A percentile compares a stretch with the other conserved stretches of the same genome.
These are phyloP conservation scores for Clitarchus hookeri DNA, from an alignment of 2,888 invertebrate species.

Conservation along the genomic window DNA sequence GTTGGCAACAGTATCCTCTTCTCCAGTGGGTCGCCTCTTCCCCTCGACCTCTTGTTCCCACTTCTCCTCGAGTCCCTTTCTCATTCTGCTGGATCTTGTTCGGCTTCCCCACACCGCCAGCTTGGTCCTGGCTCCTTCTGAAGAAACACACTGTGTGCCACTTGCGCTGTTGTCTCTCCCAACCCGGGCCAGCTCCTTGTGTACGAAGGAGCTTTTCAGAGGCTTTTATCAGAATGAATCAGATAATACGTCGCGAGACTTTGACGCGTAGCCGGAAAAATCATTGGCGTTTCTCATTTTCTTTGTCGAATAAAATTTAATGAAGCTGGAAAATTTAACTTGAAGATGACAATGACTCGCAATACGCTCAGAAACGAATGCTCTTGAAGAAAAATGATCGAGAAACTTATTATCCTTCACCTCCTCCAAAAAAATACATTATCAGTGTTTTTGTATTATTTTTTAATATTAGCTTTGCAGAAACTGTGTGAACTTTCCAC, in stretches of 20 bases:
- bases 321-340: background rate
- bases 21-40: too few species aligned
- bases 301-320: background rate
- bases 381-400: too few species aligned
- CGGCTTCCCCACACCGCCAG: background rate
- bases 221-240: background rate
- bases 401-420: too few species aligned
- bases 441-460: too few species aligned
- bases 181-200: background rate
- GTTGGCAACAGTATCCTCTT: constrained; percentile 4
- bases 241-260: background rate
- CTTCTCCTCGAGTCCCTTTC: background rate
- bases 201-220: background rate
- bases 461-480: too few species aligned
- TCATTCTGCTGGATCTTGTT: background rate
- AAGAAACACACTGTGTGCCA: background rate
- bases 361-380: too few species aligned
- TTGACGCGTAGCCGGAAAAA: background rate
- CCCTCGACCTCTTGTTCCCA: too few species aligned
- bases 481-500: too few species aligned
- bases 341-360: too few species aligned
- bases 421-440: too few species aligned
- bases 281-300: background rate
- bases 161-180: background rate
- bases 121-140: background rate